Evolutionary conservation across 2,797 vertebrate species (phyloP).

Genomic region (Decapterus maruadsi): DNA sequence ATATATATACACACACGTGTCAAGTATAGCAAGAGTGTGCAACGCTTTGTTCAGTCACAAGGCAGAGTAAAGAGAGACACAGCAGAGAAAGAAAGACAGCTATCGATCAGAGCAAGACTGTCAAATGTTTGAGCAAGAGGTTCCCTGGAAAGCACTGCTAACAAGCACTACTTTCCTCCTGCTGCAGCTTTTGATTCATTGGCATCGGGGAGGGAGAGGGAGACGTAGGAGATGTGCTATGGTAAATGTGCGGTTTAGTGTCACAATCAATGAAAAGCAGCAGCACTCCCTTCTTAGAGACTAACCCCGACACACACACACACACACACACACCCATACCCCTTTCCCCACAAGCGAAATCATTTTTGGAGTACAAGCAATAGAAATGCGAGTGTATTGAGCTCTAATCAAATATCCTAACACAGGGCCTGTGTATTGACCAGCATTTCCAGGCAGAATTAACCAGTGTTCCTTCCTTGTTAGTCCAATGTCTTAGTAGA

Average conservation of each 20-base stretch:
- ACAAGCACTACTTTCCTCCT: slow-evolving; percentile 70
- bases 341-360: slow-evolving; percentile 31
- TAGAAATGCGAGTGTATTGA: slow-evolving; percentile 65
- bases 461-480: slow-evolving; percentile 55
- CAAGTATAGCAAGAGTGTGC: slow-evolving; percentile 56
- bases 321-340: not conserved
- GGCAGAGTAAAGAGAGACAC: slow-evolving; percentile 46
- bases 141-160: slow-evolving; percentile 76
- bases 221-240: slow-evolving; percentile 65
- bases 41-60: slow-evolving; percentile 61
- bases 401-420: slow-evolving; percentile 80
- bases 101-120: slow-evolving; percentile 81
- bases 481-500: slow-evolving; percentile 56
- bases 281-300: slow-evolving; percentile 49
- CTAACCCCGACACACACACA: slow-evolving; percentile 22
- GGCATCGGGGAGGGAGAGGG: slow-evolving; percentile 54
- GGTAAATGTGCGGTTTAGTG: slow-evolving; percentile 81
- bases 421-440: slow-evolving; percentile 72
- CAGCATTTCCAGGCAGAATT: slow-evolving; percentile 70
- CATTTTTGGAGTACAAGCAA: slow-evolving; percentile 62
- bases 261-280: slow-evolving; percentile 81
- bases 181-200: slow-evolving; percentile 81
- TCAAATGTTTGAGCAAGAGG: slow-evolving; percentile 72
- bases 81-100: slow-evolving; percentile 75
- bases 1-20: slow-evolving; percentile 38